Evolutionary conservation across 2,888 invertebrate genomes (phyloP).

Genomic region (Acanthopleura granulata): DNA sequence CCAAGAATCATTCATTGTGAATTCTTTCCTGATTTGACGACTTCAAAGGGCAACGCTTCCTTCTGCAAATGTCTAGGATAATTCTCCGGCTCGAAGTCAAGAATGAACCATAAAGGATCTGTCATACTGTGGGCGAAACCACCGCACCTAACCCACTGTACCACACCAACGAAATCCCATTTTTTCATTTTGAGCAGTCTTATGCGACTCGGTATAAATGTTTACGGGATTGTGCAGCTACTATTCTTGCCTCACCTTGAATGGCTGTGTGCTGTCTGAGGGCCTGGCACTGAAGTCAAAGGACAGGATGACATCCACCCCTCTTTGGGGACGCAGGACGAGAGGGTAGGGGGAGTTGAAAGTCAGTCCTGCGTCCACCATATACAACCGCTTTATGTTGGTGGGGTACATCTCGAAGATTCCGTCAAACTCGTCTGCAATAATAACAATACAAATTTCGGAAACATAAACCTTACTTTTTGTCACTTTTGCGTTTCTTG

Average conservation of each 20-base stretch:
- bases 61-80: too few relatives aligned
- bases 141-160: too few relatives aligned
- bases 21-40: too few relatives aligned
- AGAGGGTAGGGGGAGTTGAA: conserved; percentile 72
- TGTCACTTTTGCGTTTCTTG: too few relatives aligned
- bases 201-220: not conserved
- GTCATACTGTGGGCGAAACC: too few relatives aligned
- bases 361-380: conserved; percentile 71
- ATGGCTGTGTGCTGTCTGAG: conserved; percentile 67
- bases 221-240: not conserved
- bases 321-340: conserved; percentile 69
- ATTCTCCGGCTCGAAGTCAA: too few relatives aligned
- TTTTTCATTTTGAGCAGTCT: not conserved
- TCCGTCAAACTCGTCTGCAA: conserved; percentile 66
- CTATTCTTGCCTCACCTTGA: conserved; percentile 58
- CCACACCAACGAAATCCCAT: too few relatives aligned
- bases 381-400: conserved; percentile 68
- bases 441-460: too few relatives aligned
- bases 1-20: too few relatives aligned
- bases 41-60: too few relatives aligned
- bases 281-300: conserved; percentile 71
- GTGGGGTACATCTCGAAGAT: conserved; percentile 69
- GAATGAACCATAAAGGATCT: too few relatives aligned
- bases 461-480: too few relatives aligned
- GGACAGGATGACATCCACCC: conserved; percentile 69